phyloP scores from a whole-genome alignment of 1,140 invertebrate genomes.

The Leptopilina boulardi region DNA sequence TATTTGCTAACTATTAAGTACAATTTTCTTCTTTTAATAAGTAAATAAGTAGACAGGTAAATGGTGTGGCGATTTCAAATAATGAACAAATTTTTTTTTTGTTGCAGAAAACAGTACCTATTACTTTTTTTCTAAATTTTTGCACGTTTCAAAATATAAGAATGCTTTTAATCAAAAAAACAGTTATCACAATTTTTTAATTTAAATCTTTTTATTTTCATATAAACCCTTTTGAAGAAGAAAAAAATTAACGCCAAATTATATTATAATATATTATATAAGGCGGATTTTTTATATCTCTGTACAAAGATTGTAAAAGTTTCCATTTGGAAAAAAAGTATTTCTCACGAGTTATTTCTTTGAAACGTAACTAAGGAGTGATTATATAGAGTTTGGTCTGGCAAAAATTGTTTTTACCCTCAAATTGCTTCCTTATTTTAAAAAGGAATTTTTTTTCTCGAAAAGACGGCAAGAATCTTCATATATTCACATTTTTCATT shows the following conservation, averaged over 20 bases:
- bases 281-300: not conserved
- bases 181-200: too few species aligned
- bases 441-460: not conserved
- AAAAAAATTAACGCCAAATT: not conserved
- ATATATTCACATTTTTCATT: not conserved
- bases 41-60: not conserved
- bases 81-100: not conserved
- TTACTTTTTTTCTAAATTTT: not conserved
- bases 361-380: conserved; percentile 1
- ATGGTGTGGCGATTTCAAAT: not conserved
- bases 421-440: conserved; percentile 22
- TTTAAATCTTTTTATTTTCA: too few species aligned
- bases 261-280: conserved; percentile 3
- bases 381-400: conserved; percentile 24
- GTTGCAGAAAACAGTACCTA: conserved; percentile 9
- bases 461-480: not conserved
- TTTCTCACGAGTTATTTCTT: conserved; percentile 17
- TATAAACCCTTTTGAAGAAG: too few species aligned
- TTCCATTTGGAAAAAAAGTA: not conserved
- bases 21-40: not conserved
- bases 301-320: conserved; percentile 9
- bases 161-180: too few species aligned
- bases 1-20: conserved; percentile 1
- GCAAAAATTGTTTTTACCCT: not conserved
- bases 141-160: too few species aligned